Conservation (phyloP, 2,888 invertebrate species). For the Altica lythri region DNA sequence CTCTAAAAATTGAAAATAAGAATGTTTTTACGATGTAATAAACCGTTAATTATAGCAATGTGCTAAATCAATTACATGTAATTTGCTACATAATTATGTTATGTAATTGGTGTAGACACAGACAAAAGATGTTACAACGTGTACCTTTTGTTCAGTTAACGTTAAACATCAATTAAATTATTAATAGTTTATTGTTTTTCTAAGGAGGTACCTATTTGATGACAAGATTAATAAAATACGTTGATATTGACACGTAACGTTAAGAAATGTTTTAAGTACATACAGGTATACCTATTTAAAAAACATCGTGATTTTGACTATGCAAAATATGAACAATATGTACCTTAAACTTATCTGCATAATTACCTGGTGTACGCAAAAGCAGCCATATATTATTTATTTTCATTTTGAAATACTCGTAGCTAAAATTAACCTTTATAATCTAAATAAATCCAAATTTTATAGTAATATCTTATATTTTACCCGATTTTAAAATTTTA, state of each 20-base stretch:
- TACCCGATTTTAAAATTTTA: too few species aligned
- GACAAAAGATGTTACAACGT: constrained; percentile 1
- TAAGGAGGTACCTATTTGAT: not conserved
- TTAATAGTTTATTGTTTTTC: not conserved
- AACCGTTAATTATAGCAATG: constrained; percentile 5
- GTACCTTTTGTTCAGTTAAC: not conserved
- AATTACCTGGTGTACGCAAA: too few species aligned
- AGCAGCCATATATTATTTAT: too few species aligned
- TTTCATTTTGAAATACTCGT: too few species aligned
- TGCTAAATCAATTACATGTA: constrained; percentile 8
- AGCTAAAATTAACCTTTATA: too few species aligned
- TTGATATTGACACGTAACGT: constrained; percentile 2
- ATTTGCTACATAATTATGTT: constrained; percentile 5
- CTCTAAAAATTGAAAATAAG: not conserved
- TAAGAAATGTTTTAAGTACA: too few species aligned
- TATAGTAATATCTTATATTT: too few species aligned
- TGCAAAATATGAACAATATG: too few species aligned
- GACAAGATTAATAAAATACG: not conserved
- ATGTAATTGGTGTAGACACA: not conserved
- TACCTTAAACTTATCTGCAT: too few species aligned
- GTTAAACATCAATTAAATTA: not conserved
- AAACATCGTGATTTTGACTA: too few species aligned
- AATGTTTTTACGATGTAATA: not conserved
- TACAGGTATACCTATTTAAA: too few species aligned
- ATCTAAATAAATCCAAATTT: too few species aligned